Base-by-base conservation (phyloP, 2,888 invertebrate genomes). In the Acanthosepion esculentum region DNA sequence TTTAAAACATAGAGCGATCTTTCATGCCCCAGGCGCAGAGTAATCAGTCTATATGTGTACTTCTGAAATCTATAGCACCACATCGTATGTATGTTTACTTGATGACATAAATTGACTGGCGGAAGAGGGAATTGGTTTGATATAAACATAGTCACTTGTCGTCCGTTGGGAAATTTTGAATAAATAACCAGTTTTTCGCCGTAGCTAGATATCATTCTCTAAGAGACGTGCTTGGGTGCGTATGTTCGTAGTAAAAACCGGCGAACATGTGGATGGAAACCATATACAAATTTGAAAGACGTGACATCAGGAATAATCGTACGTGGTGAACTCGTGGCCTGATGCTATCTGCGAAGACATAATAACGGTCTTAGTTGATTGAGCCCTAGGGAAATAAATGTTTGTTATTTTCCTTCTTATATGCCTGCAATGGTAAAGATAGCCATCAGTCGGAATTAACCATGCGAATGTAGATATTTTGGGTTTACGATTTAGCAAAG, bases 311-410 rank as follows among this genome's bases (percentile, higher is more conserved):
- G 15, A 78, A 78, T 78, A 78, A 78, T 78, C n/a, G 78, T 33
- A 78, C 78, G 78, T n/a, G 78, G n/a, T 78, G 78, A 78, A 78
- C 78, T 33, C n/a, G 78, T 78, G 78, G 78, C n/a, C n/a, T 78
- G 78, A 78, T 78, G n/a, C 78, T 78, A 78, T 78, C 78, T n/a
- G 78, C 15, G 78, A 78, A 78, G 78, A 33, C 78, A 78, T 78
- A 78, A 78, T 78, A 78, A 78, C 78, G 78, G 78, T 78, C 78
- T 78, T n/a, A 78, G 78, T 78, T 78, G n/a, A 78, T 78, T 78
- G 78, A 78, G 78, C 78, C 78, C 78, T n/a, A n/a, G 78, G 78
- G 78, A 33, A 78, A 78, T 78, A 78, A 78, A 78, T 78, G n/a
- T 78, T 78, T 78, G 78, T 78, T 78, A 78, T 78, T 78, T 78